Percentiles rank a stretch among this genome's conserved stretches.
phyloP scores from a whole-genome alignment of 2,797 vertebrate genomes.

The Eupleurogrammus muticus region DNA sequence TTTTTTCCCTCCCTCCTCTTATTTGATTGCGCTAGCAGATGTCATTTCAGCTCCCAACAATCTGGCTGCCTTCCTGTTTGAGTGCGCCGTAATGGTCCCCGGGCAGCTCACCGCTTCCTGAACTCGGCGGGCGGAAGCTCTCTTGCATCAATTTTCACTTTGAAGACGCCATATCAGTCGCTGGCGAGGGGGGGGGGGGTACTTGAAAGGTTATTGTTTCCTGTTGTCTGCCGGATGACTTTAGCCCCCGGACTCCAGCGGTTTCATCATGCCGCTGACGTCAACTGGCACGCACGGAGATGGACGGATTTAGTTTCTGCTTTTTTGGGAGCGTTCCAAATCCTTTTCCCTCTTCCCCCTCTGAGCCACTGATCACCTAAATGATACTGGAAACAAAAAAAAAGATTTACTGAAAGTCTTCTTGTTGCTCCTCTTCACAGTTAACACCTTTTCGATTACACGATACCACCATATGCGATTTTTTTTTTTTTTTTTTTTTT shows the following conservation, averaged over 20 bases:
- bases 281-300: conserved; percentile 62
- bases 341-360: conserved; percentile 33
- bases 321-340: conserved; percentile 52
- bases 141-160: conserved; percentile 85
- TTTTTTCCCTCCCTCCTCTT: neutral
- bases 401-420: conserved; percentile 2
- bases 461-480: too few species aligned
- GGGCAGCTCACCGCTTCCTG: conserved; percentile 83
- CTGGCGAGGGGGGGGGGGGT: conserved; percentile 75
- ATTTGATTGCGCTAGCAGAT: conserved; percentile 86
- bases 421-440: conserved; percentile 7
- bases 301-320: conserved; percentile 66
- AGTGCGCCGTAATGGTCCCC: conserved; percentile 84
- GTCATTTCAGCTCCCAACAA: conserved; percentile 83
- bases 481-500: too few species aligned
- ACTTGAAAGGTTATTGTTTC: conserved; percentile 84
- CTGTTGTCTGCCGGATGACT: conserved; percentile 82
- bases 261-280: conserved; percentile 75
- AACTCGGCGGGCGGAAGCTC: conserved; percentile 82
- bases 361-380: conserved; percentile 44
- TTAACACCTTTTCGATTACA: conserved; percentile 2
- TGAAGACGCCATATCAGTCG: conserved; percentile 83
- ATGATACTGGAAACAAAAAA: conserved; percentile 18
- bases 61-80: conserved; percentile 83
- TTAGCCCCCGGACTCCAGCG: conserved; percentile 61